Evolutionary conservation across 1,140 invertebrate genomes (phyloP).

Genomic region (Sarcophaga bullata): DNA sequence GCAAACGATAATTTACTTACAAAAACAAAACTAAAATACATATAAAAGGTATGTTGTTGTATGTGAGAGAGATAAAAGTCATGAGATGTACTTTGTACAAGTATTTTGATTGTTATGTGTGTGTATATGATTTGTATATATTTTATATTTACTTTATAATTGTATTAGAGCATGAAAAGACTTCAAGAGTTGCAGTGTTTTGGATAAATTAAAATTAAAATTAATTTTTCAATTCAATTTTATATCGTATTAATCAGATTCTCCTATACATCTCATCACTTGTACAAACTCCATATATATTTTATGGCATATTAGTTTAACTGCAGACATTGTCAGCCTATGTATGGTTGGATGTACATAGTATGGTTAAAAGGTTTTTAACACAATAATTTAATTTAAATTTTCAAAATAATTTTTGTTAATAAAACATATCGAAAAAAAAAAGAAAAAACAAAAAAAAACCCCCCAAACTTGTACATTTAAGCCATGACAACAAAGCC

Average conservation of each 20-base stretch:
- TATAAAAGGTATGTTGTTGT: no score
- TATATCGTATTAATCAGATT: background rate
- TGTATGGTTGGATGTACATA: background rate
- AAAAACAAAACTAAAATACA: no score
- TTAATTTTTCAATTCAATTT: conserved; percentile 15
- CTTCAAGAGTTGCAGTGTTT: background rate
- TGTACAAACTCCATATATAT: background rate
- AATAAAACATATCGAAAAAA: conserved; percentile 1
- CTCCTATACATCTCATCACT: background rate
- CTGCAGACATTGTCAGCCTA: no score
- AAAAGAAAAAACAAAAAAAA: background rate
- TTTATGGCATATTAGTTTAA: background rate
- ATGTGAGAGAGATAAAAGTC: background rate
- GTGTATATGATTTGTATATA: background rate
- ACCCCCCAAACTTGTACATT: no score
- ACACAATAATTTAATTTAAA: background rate
- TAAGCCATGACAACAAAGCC: no score
- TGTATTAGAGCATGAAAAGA: conserved; percentile 19
- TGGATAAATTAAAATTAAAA: background rate
- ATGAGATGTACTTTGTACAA: background rate
- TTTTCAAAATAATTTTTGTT: background rate
- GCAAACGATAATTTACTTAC: no score
- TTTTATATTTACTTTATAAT: conserved; percentile 3
- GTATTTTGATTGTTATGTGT: no score
- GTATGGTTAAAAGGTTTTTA: conserved; percentile 10